Evolutionary conservation across 2,797 vertebrate genomes (phyloP).

Genomic region (Saxicola maurus): DNA sequence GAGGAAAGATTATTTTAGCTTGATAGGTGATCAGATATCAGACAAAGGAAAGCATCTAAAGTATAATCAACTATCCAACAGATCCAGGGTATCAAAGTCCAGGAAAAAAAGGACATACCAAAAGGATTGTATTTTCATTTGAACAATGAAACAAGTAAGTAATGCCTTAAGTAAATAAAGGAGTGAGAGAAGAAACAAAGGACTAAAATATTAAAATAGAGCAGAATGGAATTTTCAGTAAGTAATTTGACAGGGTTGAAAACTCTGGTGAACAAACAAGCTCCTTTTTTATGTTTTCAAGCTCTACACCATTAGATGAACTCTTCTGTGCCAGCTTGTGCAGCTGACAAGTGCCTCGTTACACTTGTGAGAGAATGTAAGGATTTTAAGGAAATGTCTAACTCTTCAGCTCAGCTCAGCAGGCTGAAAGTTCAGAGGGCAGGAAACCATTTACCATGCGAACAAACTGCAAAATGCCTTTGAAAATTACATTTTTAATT

Average conservation of each 20-base stretch:
- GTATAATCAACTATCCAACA: background rate
- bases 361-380: background rate
- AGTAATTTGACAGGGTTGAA: background rate
- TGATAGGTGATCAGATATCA: background rate
- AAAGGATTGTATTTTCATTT: background rate
- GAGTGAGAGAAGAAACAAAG: background rate
- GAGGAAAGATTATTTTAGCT: background rate
- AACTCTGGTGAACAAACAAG: constrained; percentile 8
- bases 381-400: constrained; percentile 45
- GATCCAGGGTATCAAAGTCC: background rate
- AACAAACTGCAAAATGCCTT: constrained; percentile 62
- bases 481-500: constrained; percentile 71
- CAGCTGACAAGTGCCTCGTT: constrained; percentile 40
- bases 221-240: background rate
- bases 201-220: background rate
- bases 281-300: background rate
- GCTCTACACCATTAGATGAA: constrained; percentile 1
- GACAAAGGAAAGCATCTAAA: background rate
- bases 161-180: background rate
- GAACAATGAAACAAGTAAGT: background rate
- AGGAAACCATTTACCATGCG: constrained; percentile 55
- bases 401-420: constrained; percentile 46
- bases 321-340: background rate
- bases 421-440: constrained; percentile 63
- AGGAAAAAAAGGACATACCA: background rate